Evolutionary conservation across 2,888 invertebrate genomes (phyloP), one percentile per base, ranked within the genome.

Genomic region (Pedicia rivosa): DNA sequence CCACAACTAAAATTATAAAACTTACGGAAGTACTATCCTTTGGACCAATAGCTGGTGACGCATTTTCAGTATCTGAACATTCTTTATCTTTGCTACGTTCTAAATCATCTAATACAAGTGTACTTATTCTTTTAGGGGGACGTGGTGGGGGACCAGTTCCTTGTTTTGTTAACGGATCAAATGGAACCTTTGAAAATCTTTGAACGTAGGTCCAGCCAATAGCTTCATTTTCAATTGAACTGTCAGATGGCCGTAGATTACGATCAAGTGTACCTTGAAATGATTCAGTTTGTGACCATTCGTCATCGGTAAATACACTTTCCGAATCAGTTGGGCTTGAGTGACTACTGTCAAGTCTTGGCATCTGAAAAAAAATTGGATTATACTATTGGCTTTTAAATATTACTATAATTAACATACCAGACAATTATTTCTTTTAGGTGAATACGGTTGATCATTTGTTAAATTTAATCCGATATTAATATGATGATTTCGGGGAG

Each of bases 261-360:
- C 57, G 56, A 51, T 61, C 60, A 59, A 17, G 13, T 43, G 43
- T 55, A 25, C 35, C 58, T 31, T 58, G 57, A 27, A 58, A 44
- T 3, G 68, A 63, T 39, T 66, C 55, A 15, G 70, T 67, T 45
- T 66, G 63, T 3, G 64, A 56, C 68, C 71, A 75, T 49, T 76
- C 75, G 43, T 78, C 77, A 48, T 78, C 77, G 6, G 74, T 75
- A 44, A 76, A 74, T 4, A 76, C 73, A 48, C 72, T 74, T 52
- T 75, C 72, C 0, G 75, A 74, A 52, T 75, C 72, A 0, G 75
- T 74, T n/a, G 72, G 73, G 41, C 75, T 76, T 31, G 60, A 61
- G 32, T 57, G 56, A 28, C 55, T 54, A 44, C 51, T 50, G 28
- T 50, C 47, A 35, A 46, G 44, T 42, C 39, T 47, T 14, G 32